Evolutionary conservation across 2,797 vertebrate species (phyloP).

Genomic region (Carduelis carduelis): DNA sequence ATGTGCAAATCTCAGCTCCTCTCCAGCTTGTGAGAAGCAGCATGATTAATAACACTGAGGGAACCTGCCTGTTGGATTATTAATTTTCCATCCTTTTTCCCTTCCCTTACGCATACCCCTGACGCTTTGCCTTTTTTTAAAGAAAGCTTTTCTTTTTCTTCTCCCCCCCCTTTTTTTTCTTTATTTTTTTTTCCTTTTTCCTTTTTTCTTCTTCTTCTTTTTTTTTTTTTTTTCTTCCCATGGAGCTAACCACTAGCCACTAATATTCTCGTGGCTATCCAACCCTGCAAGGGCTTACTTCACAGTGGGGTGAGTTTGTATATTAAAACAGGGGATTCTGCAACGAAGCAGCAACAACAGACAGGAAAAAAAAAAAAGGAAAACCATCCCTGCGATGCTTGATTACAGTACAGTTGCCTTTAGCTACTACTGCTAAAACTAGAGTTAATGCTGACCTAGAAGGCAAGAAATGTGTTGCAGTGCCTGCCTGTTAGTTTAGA

Average conservation of each 20-base stretch:
- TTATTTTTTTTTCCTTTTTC: not conserved
- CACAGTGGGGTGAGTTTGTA: constrained; percentile 83
- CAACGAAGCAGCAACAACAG: constrained; percentile 10
- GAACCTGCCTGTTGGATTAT: constrained; percentile 87
- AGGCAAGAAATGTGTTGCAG: constrained; percentile 55
- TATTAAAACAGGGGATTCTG: constrained; percentile 70
- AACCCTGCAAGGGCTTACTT: constrained; percentile 75
- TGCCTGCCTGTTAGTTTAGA: constrained; percentile 15
- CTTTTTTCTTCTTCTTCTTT: not conserved
- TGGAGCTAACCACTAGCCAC: constrained; percentile 77
- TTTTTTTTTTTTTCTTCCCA: not conserved
- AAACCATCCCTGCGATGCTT: constrained; percentile 57
- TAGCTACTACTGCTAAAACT: constrained; percentile 59
- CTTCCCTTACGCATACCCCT: constrained; percentile 70
- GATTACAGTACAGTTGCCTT: constrained; percentile 63
- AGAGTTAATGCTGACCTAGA: constrained; percentile 64
- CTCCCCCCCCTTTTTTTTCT: not conserved
- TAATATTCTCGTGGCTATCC: constrained; percentile 71
- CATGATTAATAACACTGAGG: constrained; percentile 85
- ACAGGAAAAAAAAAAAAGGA: not conserved
- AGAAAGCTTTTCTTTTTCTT: constrained; percentile 13
- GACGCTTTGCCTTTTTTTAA: constrained; percentile 63
- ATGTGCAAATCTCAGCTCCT: constrained; percentile 76
- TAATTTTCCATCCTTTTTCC: constrained; percentile 82
- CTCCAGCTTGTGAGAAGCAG: constrained; percentile 77